Evolutionary conservation across 2,888 invertebrate genomes (phyloP).

Genomic region (Tipula lateralis): DNA sequence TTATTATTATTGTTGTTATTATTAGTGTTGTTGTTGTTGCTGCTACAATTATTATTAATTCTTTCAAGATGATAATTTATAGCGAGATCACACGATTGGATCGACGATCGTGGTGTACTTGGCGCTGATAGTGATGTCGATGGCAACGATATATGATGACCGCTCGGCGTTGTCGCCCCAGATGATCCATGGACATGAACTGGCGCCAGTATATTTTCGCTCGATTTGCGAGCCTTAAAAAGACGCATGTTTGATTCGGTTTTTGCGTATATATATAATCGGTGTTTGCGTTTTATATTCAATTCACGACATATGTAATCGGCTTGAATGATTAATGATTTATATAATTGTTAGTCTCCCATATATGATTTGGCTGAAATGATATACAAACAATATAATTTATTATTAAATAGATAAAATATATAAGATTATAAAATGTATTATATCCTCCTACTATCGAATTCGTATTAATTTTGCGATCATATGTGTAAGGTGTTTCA

Average conservation of each 20-base stretch:
- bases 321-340: background rate
- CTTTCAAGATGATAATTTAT: conserved; percentile 31
- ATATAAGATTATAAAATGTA: background rate
- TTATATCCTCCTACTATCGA: background rate
- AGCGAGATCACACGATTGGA: conserved; percentile 28
- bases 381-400: background rate
- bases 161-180: background rate
- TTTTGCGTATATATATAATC: background rate
- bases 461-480: background rate
- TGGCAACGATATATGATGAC: conserved; percentile 31
- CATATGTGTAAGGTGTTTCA: background rate
- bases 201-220: conserved; percentile 44
- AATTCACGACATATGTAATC: conserved; percentile 24
- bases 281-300: background rate
- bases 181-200: conserved; percentile 35
- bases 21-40: conserved; percentile 5
- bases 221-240: conserved; percentile 48
- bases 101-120: conserved; percentile 33
- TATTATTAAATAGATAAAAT: background rate
- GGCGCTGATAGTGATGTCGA: conserved; percentile 35
- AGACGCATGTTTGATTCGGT: conserved; percentile 43
- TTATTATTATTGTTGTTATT: background rate
- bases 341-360: too few relatives aligned
- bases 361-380: background rate
- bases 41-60: conserved; percentile 31